These are phyloP conservation scores for Azemiops feae DNA, from an alignment of 2,113 vertebrate genomes.

Conservation along the genomic window DNA sequence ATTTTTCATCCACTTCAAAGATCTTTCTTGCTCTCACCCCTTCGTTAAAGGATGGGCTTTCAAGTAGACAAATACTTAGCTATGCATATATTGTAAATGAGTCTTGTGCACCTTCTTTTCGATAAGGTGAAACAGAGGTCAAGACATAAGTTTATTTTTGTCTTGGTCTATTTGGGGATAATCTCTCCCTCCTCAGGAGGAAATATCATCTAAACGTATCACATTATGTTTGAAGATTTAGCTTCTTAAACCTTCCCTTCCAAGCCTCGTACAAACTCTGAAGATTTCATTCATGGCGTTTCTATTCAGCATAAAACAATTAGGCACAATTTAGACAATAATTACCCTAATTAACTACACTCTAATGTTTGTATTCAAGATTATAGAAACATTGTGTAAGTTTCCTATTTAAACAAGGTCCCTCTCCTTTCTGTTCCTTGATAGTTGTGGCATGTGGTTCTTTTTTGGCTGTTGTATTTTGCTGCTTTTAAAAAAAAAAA, in stretches of 20 bases:
- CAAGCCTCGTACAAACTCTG: conserved; percentile 50
- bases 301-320: conserved; percentile 77
- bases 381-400: conserved; percentile 71
- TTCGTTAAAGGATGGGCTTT: conserved; percentile 58
- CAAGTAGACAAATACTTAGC: conserved; percentile 43
- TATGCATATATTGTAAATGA: conserved; percentile 61
- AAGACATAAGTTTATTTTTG: conserved; percentile 64
- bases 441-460: conserved; percentile 72
- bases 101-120: conserved; percentile 70
- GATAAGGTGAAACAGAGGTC: conserved; percentile 81
- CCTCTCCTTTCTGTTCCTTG: conserved; percentile 74
- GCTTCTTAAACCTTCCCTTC: conserved; percentile 29
- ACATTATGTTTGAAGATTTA: conserved; percentile 59
- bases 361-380: conserved; percentile 75
- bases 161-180: conserved; percentile 55
- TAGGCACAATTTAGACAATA: conserved; percentile 79
- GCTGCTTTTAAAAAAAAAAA: conserved; percentile 86
- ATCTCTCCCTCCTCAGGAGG: conserved; percentile 48
- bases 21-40: conserved; percentile 41
- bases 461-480: conserved; percentile 80
- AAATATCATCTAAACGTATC: conserved; percentile 66
- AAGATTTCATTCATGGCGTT: conserved; percentile 60
- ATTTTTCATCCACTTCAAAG: conserved; percentile 88
- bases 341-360: conserved; percentile 80
- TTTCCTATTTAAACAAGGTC: conserved; percentile 70